Base-by-base conservation (phyloP, 2,113 vertebrate species). In the Agelaius phoeniceus region DNA sequence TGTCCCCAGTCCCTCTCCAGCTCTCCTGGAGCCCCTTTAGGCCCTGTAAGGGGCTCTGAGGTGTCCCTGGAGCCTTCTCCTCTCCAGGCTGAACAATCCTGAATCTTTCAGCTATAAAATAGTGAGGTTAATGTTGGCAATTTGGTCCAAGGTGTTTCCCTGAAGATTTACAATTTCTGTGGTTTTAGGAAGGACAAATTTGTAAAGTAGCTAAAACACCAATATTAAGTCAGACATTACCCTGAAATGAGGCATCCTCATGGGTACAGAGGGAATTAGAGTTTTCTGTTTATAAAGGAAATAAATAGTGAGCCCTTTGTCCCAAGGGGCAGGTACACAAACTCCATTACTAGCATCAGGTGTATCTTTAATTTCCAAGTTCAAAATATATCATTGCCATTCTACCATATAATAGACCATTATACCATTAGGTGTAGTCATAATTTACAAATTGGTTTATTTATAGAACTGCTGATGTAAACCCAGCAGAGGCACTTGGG, bases 31-130 rank as follows among this genome's bases (percentile, higher is more conserved):
- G 54, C 11, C 10, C 11, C 33, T 74, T 39, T 2, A n/a, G 44
- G 44, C 3, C 0, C 15, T 74, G 59, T 0, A 0, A 58, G 22
- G 26, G 52, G 37, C 52, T 74, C 68, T 59, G 8, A 74, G 37
- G 0, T 46, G 3, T 67, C 28, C 24, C 13, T 8, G 33, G 39
- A 68, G 5, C 16, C 11, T 75, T 75, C 20, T n/a, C 2, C 8
- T 1, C 27, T 52, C 19, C 11, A 23, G 10, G 31, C 12, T 61
- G 54, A 54, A 18, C 62, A 75, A 12, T 74, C 61, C n/a, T 13
- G 41, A 30, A 46, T 46, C 13, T 41, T 59, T 68, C 39, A 48
- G 46, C 39, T 7, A 5, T 75, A 31, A 41, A 61, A 4, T 27
- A 19, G 26, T 41, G 33, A 49, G 44, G 6, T 27, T 59, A 44